Base-by-base conservation (phyloP, 2,888 invertebrate species). In the Halictus quadricinctus region DNA sequence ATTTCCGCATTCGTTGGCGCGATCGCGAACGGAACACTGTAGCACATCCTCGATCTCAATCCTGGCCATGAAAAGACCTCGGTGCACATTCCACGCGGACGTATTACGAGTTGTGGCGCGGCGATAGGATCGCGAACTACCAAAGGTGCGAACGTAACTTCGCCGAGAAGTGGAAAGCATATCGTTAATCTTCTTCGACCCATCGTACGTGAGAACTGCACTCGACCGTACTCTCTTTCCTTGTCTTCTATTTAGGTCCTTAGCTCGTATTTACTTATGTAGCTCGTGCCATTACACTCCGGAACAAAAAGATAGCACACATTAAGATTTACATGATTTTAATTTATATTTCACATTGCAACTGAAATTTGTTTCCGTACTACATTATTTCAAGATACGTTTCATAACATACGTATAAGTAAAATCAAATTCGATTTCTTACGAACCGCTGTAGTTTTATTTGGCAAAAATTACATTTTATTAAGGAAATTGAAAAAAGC, bases 81-180 rank as follows among this genome's bases (percentile, higher is more conserved):
- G 72, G 72, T 4, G 84, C 58, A 73, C 88, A 87, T 88, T 86
- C 88, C 81, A 70, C 15, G 80, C 66, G 48, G 81, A 88, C 87
- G 88, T 89, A 89, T 90, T 89, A 88, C 84, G 85, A 90, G 85
- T 82, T 81, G 80, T 54, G 84, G 50, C 41, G 70, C 29, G 21
- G 66, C 72, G 89, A 89, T 89, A 87, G 58, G 25, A 89, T 89
- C 89, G 72, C 64, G 25, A 69, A 72, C 46, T 79, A 72, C 54
- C 54, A 64, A 69, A 89, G 88, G 89, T 83, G 89, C 83, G 88
- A 89, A 88, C 76, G 83, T 78, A 86, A 87, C 86, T 79, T 76
- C 69, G 12, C 83, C 60, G 79, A 83, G 80, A 86, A 88, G 73
- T 76, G 85, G 85, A 88, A 89, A 87, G 82, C 80, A 81, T n/a